Evolutionary conservation across 2,113 vertebrate genomes (phyloP).

Genomic region (Jaculus jaculus): DNA sequence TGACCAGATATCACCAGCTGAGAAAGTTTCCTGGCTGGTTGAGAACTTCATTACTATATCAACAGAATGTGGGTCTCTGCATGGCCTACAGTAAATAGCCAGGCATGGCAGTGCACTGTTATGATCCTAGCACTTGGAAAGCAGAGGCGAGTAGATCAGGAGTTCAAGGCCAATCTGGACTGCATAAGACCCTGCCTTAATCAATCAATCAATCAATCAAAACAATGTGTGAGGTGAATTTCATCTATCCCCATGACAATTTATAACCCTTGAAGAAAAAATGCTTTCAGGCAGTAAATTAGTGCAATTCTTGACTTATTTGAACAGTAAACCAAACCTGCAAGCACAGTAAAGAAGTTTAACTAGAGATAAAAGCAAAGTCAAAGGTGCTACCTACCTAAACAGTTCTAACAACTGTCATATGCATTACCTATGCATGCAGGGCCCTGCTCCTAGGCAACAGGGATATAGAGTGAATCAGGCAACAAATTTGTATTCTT

Average conservation of each 20-base stretch:
- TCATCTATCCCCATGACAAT: neutral
- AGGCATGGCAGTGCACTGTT: neutral
- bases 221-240: neutral
- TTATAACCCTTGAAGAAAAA: neutral
- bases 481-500: neutral
- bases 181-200: neutral
- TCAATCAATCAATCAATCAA: neutral
- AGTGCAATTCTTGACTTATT: neutral
- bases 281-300: neutral
- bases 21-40: neutral
- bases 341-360: neutral
- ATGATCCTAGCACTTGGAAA: neutral
- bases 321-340: constrained; percentile 9
- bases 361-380: neutral
- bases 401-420: neutral
- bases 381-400: neutral
- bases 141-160: neutral
- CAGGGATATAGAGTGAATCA: neutral
- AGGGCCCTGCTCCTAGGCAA: neutral
- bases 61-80: neutral
- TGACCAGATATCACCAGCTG: neutral
- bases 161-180: neutral
- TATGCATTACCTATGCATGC: neutral
- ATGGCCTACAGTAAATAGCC: neutral
- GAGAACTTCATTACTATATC: neutral